Conservation (phyloP, 1,140 invertebrate species). For the Sminthurides bifidus region DNA sequence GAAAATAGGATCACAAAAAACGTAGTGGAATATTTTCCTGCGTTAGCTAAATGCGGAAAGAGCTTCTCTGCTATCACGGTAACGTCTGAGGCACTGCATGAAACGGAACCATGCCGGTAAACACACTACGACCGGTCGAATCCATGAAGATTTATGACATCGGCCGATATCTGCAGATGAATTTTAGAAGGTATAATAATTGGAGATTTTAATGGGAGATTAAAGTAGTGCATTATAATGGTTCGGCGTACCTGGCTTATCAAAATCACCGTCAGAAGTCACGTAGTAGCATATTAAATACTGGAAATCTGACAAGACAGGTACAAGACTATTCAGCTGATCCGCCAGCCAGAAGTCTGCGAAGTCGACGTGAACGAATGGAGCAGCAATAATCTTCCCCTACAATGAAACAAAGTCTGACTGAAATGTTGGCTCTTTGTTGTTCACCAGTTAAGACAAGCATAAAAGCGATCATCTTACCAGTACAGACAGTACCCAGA, state of each 20-base stretch:
- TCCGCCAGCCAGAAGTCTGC: conserved; percentile 99
- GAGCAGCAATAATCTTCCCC: conserved; percentile 76
- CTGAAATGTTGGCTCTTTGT: background rate
- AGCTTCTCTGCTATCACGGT: conserved; percentile 71
- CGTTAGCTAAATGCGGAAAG: conserved; percentile 95
- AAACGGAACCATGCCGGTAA: conserved; percentile 96
- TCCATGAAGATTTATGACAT: conserved; percentile 37
- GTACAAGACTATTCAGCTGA: conserved; percentile 87
- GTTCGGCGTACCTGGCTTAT: conserved; percentile 12
- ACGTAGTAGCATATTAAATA: conserved; percentile 77
- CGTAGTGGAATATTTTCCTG: conserved; percentile 95
- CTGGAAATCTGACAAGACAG: conserved; percentile 84
- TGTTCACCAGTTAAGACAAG: background rate
- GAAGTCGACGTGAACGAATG: conserved; percentile 91
- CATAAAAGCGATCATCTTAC: conserved; percentile 43
- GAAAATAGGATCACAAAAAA: conserved; percentile 87
- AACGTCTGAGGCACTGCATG: conserved; percentile 91
- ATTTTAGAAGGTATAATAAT: too few species aligned
- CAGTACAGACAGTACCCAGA: conserved; percentile 65
- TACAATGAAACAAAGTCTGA: conserved; percentile 39
- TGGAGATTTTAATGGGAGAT: background rate
- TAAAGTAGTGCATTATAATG: background rate
- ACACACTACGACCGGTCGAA: conserved; percentile 68
- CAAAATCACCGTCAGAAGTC: conserved; percentile 37
- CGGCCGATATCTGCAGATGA: background rate